Base-by-base conservation (phyloP, 2,797 vertebrate species). In the Tinamus major region DNA sequence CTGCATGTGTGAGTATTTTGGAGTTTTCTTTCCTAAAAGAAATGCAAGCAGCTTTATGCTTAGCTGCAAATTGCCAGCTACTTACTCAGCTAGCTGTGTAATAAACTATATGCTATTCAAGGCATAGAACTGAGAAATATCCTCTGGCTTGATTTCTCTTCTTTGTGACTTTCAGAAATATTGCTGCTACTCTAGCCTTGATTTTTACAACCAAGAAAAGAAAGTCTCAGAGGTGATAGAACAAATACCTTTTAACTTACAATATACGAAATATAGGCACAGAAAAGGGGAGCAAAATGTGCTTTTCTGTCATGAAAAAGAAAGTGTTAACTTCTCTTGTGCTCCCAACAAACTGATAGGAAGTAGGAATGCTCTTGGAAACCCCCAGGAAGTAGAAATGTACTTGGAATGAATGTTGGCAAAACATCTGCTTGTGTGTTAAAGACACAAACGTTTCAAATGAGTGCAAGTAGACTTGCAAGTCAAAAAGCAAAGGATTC, bases 401-500 rank as follows among this genome's bases (percentile, higher is more conserved):
- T 20, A 5, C 42, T 62, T 37, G 64, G 37, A 82, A 70, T 0
- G 1, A 89, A 79, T 6, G 8, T 5, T 84, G 85, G 64, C 79
- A 84, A 91, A 91, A 61, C 7, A 21, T 61, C 17, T 48, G 42
- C 17, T 37, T 63, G 59, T 19, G 61, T 85, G 85, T 77, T 87
- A 74, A 91, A 86, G 64, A 86, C 53, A 26, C 55, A 86, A 86
- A 29, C 0, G 2, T 15, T 81, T 81, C 70, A 75, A 71, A 13
- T 17, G 56, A 87, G 51, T 31, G 46, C 55, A 64, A 75, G 78
- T 76, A 95, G 92, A 86, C 14, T 39, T 85, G 31, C 79, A 83
- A 74, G 76, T 90, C 74, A 70, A 65, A 89, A 93, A 89, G 90
- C 53, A 65, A 61, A 93, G 78, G 85, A 84, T 91, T 91, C 88